Percentiles rank a stretch among this genome's conserved stretches.
Evolutionary conservation across 2,888 invertebrate genomes (phyloP).

Genomic region (Dasypogon diadema): DNA sequence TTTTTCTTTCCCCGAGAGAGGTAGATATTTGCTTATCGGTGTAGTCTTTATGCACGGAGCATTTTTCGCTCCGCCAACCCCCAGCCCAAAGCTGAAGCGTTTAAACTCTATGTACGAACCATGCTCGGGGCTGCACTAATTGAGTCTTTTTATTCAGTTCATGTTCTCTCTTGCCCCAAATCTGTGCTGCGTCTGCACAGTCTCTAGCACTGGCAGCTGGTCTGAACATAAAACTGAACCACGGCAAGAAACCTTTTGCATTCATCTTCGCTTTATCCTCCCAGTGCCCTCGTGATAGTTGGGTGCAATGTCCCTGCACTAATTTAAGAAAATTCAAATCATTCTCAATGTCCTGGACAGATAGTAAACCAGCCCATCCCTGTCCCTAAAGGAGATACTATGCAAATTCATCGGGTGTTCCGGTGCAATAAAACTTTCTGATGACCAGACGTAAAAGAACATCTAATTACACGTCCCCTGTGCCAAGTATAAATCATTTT

Average conservation of each 20-base stretch:
- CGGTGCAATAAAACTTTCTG: constrained; percentile 23
- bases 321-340: constrained; percentile 34
- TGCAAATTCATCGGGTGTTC: constrained; percentile 23
- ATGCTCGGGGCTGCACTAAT: constrained; percentile 24
- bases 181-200: constrained; percentile 2
- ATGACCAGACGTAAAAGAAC: constrained; percentile 33
- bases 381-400: constrained; percentile 9
- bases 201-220: not conserved
- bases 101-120: constrained; percentile 3
- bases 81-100: not conserved
- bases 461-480: constrained; percentile 36
- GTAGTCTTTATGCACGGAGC: not conserved
- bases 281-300: not conserved
- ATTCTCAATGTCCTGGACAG: constrained; percentile 12
- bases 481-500: constrained; percentile 30
- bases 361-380: not conserved
- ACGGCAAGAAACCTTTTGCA: constrained; percentile 21
- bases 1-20: not conserved
- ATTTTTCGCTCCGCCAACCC: not conserved
- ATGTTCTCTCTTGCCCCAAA: constrained; percentile 14
- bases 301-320: constrained; percentile 1
- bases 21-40: not conserved
- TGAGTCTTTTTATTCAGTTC: constrained; percentile 38
- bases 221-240: not conserved
- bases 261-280: constrained; percentile 18